Evolutionary conservation across 2,888 invertebrate genomes (phyloP), one percentile per base, ranked within the genome.

Genomic region (Drosophila lacicola): DNA sequence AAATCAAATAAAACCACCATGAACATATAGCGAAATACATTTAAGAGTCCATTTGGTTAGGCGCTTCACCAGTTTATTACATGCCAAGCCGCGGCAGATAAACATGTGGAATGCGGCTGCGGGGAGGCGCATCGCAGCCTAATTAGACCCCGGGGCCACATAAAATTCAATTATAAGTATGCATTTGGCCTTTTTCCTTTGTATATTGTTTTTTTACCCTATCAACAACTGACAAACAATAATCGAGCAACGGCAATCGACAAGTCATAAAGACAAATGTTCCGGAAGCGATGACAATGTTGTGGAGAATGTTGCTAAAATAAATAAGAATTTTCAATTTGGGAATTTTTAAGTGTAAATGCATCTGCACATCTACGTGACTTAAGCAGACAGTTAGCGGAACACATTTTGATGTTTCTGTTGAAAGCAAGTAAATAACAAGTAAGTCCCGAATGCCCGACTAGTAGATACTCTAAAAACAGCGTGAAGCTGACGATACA

Each of bases 71-170:
- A 21, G 76, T 81, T 82, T 73, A 88, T 84, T 63, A 56, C 60
- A 50, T 55, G 39, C 58, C 57, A 45, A 25, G 53, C 68, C 63
- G 62, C 65, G 47, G 51, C 69, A 61, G 66, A 68, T 67, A 66
- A 80, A 64, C 84, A 87, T 88, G 51, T 86, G 81, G 74, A 64
- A 78, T 69, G 64, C 45, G 51, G 68, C 34, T 58, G 34, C 49
- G 49, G 51, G 53, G 37, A 33, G 47, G 13, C 37, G 36, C 44
- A 45, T 39, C 44, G 62, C 58, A 56, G 69, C 51, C 75, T 87
- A 83, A 83, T 83, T 83, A 83, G 66, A 67, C 89, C 67, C 76
- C 51, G 87, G 82, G 89, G 83, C 56, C 82, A 58, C 60, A 83
- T 88, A 66, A 84, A 88, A 83, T 70, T 83, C 72, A 83, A 83